Conservation (phyloP, 1,140 invertebrate species). For the Leucophenga varia region DNA sequence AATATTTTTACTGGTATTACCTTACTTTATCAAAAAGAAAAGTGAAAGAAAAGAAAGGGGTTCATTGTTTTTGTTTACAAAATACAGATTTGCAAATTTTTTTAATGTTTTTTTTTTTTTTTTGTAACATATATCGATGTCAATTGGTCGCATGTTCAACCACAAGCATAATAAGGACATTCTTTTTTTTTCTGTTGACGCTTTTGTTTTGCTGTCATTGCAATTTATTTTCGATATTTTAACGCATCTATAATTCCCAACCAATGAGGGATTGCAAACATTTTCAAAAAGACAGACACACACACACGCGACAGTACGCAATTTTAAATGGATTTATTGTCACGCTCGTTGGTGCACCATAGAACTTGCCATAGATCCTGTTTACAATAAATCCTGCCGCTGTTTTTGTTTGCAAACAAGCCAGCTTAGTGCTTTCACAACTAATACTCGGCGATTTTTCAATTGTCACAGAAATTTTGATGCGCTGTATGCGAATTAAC, state of each 20-base stretch:
- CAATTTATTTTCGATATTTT: conserved; percentile 46
- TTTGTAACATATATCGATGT: too few species aligned
- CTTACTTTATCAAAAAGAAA: conserved; percentile 26
- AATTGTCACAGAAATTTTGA: conserved; percentile 35
- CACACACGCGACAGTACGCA: conserved; percentile 32
- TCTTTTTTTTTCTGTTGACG: conserved; percentile 8
- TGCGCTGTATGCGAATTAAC: conserved; percentile 16
- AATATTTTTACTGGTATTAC: conserved; percentile 6
- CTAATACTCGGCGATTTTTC: conserved; percentile 48
- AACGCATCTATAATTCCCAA: conserved; percentile 38
- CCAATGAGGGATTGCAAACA: too few species aligned
- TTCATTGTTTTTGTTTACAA: too few species aligned
- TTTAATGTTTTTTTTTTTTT: too few species aligned
- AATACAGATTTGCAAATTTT: too few species aligned
- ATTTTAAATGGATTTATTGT: conserved; percentile 55
- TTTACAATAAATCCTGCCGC: too few species aligned
- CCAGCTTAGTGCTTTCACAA: conserved; percentile 1
- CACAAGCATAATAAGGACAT: too few species aligned
- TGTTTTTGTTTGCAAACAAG: conserved; percentile 52
- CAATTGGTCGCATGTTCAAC: too few species aligned
- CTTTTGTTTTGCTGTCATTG: conserved; percentile 45
- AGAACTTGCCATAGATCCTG: too few species aligned
- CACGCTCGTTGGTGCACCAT: conserved; percentile 40
- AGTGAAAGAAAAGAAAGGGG: too few species aligned
- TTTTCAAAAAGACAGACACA: conserved; percentile 35